Evolutionary conservation across 1,140 invertebrate genomes (phyloP).

Genomic region (Papilio polyxenes): DNA sequence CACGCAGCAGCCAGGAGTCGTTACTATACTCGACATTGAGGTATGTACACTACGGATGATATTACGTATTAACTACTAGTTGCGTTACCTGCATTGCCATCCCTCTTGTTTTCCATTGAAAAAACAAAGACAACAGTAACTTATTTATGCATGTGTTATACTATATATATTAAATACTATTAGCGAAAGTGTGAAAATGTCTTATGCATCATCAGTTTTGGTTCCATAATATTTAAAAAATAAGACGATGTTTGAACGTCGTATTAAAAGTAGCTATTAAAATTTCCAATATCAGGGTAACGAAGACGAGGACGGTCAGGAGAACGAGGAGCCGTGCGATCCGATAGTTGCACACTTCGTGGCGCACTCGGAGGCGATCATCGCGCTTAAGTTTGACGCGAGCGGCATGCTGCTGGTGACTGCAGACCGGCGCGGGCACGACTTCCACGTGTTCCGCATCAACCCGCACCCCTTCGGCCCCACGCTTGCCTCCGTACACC

Average conservation of each 20-base stretch:
- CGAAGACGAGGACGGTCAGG: conserved; percentile 81
- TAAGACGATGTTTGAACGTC: background rate
- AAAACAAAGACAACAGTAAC: no score
- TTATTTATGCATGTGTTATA: no score
- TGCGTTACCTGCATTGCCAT: no score
- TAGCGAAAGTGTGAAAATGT: no score
- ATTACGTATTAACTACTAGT: no score
- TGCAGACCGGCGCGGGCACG: conserved; percentile 95
- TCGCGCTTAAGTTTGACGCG: conserved; percentile 94
- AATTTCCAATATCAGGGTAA: conserved; percentile 67
- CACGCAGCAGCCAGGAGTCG: conserved; percentile 88
- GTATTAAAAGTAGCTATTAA: background rate
- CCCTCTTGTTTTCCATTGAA: no score
- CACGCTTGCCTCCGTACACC: conserved; percentile 94
- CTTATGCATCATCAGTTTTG: no score
- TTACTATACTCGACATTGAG: conserved; percentile 94
- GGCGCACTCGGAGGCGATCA: conserved; percentile 95
- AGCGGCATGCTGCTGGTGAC: conserved; percentile 95
- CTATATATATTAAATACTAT: no score
- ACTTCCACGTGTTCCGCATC: conserved; percentile 97
- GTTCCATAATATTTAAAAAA: background rate
- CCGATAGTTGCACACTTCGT: conserved; percentile 95
- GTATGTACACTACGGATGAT: conserved; percentile 61
- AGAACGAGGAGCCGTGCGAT: conserved; percentile 81
- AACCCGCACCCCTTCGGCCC: conserved; percentile 95